Conservation (phyloP, 2,888 invertebrate species). For the Patella depressa region DNA sequence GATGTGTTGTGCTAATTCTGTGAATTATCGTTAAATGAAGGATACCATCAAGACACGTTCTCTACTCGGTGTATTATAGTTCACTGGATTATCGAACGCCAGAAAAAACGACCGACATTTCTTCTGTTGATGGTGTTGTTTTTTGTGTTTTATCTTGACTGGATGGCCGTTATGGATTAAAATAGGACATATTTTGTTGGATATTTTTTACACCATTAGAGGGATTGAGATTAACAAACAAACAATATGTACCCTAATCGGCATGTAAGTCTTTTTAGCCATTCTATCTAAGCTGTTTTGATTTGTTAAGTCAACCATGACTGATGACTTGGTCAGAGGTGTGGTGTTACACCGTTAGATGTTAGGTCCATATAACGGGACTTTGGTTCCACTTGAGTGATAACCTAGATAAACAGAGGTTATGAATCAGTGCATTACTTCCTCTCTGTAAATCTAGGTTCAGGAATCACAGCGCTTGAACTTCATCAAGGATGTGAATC, state of each 20-base stretch:
- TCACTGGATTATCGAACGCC: not conserved
- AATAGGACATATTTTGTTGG: too few relatives aligned
- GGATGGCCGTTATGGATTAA: too few relatives aligned
- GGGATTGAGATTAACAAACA: too few relatives aligned
- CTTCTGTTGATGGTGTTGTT: constrained; percentile 2
- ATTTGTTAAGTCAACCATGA: not conserved
- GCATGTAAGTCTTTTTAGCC: not conserved
- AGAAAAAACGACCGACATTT: constrained; percentile 5
- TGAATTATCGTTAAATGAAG: constrained; percentile 9
- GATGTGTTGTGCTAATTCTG: constrained; percentile 7
- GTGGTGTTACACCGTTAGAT: too few relatives aligned
- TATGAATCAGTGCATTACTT: too few relatives aligned
- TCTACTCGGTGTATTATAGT: not conserved
- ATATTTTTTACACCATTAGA: too few relatives aligned
- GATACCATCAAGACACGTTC: constrained; percentile 9
- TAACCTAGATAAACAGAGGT: not conserved
- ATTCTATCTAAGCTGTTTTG: not conserved
- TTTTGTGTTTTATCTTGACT: not conserved
- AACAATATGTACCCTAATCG: not conserved
- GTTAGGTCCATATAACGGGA: not conserved
- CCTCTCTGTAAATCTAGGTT: too few relatives aligned
- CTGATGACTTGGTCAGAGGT: not conserved
- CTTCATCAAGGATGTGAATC: too few relatives aligned
- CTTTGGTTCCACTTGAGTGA: not conserved
- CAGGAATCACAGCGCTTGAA: too few relatives aligned